Conservation (phyloP, 2,888 invertebrate genomes). For the Sinohyriopsis cumingii region DNA sequence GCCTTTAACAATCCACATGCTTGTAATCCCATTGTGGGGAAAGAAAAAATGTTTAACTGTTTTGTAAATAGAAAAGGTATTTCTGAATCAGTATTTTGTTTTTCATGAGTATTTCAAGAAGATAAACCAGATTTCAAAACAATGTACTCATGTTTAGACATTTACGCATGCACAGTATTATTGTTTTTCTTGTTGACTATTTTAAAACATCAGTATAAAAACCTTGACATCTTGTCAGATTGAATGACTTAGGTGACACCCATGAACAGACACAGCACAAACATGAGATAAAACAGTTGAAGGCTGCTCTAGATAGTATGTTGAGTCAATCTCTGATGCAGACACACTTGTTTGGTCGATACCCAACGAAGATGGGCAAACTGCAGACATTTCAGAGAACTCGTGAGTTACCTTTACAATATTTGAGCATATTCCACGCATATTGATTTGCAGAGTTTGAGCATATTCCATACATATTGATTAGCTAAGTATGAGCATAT, state of each 20-base stretch:
- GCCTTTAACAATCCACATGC: background rate
- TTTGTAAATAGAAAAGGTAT: too few relatives aligned
- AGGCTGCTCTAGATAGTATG: slow-evolving; percentile 46
- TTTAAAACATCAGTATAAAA: background rate
- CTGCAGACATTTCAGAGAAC: slow-evolving; percentile 38
- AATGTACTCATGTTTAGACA: background rate
- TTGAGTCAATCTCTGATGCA: slow-evolving; percentile 45
- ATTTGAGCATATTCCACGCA: background rate
- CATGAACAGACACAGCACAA: slow-evolving; percentile 47
- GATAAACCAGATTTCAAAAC: background rate
- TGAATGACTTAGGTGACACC: slow-evolving; percentile 52
- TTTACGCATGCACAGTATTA: background rate
- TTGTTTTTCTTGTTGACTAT: background rate
- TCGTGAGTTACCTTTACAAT: slow-evolving; percentile 28
- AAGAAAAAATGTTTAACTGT: background rate
- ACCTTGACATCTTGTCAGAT: slow-evolving; percentile 33
- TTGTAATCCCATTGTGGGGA: background rate
- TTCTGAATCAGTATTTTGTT: too few relatives aligned
- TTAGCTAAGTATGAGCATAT: too few relatives aligned
- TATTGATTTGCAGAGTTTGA: slow-evolving; percentile 3
- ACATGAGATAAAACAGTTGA: slow-evolving; percentile 48
- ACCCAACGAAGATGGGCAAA: slow-evolving; percentile 66
- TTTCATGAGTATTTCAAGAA: background rate
- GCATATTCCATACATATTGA: too few relatives aligned
- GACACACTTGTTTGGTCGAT: slow-evolving; percentile 54